Conservation (phyloP, 2,888 invertebrate species). For the Therioaphis trifolii region DNA sequence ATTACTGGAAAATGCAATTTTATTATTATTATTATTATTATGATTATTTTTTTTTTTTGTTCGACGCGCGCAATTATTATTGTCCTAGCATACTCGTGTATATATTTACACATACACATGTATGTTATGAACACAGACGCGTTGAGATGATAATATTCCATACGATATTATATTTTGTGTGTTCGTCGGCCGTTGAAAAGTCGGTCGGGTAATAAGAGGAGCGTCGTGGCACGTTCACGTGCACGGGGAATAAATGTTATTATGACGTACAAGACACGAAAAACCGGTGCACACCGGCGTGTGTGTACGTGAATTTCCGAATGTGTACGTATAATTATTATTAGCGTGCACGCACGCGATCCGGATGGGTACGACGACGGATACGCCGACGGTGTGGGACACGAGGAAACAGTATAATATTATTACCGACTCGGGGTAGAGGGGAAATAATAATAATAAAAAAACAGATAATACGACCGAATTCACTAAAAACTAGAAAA, state of each 20-base stretch:
- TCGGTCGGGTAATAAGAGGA: neutral
- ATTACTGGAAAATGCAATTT: neutral
- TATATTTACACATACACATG: too few species aligned
- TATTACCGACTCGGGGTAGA: neutral
- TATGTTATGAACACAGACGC: too few species aligned
- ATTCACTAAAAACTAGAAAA: too few species aligned
- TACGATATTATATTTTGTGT: too few species aligned
- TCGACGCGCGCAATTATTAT: too few species aligned
- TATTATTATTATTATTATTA: too few species aligned
- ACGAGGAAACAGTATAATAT: neutral
- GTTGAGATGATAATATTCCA: too few species aligned
- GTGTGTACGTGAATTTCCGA: neutral
- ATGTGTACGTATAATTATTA: conserved; percentile 18
- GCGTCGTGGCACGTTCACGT: neutral
- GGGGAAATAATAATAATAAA: neutral
- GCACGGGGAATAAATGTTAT: neutral
- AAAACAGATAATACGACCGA: neutral
- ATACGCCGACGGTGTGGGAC: neutral
- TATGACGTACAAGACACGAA: conserved; percentile 13
- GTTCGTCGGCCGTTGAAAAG: neutral
- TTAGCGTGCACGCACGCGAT: conserved; percentile 20
- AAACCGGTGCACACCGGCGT: conserved; percentile 26
- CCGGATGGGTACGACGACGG: conserved; percentile 18
- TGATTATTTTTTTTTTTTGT: too few species aligned
- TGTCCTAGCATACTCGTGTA: too few species aligned